Percentiles rank a stretch among this genome's conserved stretches.
Evolutionary conservation across 2,113 vertebrate genomes (phyloP).

Genomic region (Tamias sibiricus): DNA sequence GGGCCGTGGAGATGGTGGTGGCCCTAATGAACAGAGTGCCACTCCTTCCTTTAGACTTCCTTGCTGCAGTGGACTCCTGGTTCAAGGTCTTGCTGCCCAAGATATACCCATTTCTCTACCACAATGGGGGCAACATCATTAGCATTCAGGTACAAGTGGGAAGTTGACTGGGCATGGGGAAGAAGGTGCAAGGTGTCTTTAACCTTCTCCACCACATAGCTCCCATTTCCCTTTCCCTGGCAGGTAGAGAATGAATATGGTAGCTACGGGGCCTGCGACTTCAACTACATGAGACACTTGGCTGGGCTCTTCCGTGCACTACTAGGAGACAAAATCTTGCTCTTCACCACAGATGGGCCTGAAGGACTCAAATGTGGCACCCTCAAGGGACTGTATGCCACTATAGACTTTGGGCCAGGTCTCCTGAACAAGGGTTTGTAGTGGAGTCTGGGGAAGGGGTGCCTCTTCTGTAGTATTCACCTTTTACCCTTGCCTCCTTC

Average conservation of each 20-base stretch:
- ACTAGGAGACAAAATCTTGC: slow-evolving; percentile 91
- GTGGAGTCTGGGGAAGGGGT: neutral
- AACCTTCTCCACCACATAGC: neutral
- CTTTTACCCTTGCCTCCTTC: neutral
- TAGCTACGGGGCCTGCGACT: slow-evolving; percentile 94
- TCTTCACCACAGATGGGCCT: slow-evolving; percentile 95
- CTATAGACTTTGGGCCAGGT: slow-evolving; percentile 97
- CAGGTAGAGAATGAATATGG: slow-evolving; percentile 99
- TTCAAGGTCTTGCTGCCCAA: slow-evolving; percentile 93
- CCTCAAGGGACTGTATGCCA: slow-evolving; percentile 93
- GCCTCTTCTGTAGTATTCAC: neutral
- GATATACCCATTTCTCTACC: slow-evolving; percentile 93
- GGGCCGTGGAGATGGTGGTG: neutral
- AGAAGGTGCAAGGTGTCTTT: neutral
- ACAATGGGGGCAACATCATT: slow-evolving; percentile 96
- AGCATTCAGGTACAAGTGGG: slow-evolving; percentile 91
- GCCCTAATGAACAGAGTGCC: neutral
- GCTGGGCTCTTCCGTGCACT: slow-evolving; percentile 88
- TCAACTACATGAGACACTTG: slow-evolving; percentile 92
- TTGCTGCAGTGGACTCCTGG: slow-evolving; percentile 94
- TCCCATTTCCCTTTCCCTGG: neutral
- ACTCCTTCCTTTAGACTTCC: slow-evolving; percentile 88
- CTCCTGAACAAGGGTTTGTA: slow-evolving; percentile 46
- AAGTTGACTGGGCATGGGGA: neutral
- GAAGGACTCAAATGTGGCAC: slow-evolving; percentile 91